Evolutionary conservation across 1,140 invertebrate genomes (phyloP).

Genomic region (Caligus rogercresseyi): DNA sequence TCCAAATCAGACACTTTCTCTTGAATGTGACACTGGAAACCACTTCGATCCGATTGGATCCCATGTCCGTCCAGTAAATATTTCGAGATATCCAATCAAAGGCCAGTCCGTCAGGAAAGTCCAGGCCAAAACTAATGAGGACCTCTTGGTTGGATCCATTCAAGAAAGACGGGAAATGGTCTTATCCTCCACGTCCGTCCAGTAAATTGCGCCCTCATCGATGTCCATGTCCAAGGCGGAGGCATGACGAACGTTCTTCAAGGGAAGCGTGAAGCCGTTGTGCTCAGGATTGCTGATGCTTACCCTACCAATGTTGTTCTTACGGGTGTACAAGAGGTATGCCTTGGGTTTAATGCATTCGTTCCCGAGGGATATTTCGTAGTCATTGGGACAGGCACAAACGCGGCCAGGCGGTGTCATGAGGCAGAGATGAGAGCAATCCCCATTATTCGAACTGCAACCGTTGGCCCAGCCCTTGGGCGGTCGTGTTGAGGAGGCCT

Average conservation of each 20-base stretch:
- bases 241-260: slow-evolving; percentile 59
- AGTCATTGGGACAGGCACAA: slow-evolving; percentile 59
- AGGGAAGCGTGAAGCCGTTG: slow-evolving; percentile 52
- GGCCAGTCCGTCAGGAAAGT: slow-evolving; percentile 64
- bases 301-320: slow-evolving; percentile 61
- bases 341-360: slow-evolving; percentile 69
- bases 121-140: slow-evolving; percentile 23
- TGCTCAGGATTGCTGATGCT: slow-evolving; percentile 44
- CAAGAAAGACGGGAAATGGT: slow-evolving; percentile 60
- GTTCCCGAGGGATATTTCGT: slow-evolving; percentile 39
- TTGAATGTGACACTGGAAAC: slow-evolving; percentile 34
- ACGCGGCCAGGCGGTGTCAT: slow-evolving; percentile 56
- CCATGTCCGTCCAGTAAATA: slow-evolving; percentile 86
- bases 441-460: slow-evolving; percentile 53
- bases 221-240: slow-evolving; percentile 59
- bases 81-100: slow-evolving; percentile 76
- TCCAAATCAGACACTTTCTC: slow-evolving; percentile 61
- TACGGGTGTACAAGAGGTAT: slow-evolving; percentile 65
- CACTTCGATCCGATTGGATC: slow-evolving; percentile 70
- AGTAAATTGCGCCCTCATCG: slow-evolving; percentile 33
- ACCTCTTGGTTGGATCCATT: slow-evolving; percentile 59
- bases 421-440: slow-evolving; percentile 66
- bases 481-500: slow-evolving; percentile 41
- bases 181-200: slow-evolving; percentile 41
- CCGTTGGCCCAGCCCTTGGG: slow-evolving; percentile 38